Percentiles rank a stretch among this genome's conserved stretches.
Evolutionary conservation across 2,113 vertebrate genomes (phyloP).

Genomic region (Kryptolebias marmoratus): DNA sequence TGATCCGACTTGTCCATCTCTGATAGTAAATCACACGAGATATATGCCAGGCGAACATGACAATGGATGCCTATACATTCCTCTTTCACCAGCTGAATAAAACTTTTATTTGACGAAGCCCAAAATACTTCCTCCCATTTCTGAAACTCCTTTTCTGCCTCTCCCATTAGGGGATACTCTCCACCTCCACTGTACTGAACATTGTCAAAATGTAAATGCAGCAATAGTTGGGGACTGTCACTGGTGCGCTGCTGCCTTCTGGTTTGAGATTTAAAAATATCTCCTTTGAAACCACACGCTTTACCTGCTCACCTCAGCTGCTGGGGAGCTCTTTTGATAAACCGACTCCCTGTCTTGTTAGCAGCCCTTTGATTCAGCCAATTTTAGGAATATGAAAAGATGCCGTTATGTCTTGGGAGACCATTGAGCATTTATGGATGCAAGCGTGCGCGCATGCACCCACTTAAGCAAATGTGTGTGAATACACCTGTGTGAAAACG

Average conservation of each 20-base stretch:
- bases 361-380: constrained; percentile 65
- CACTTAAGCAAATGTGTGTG: constrained; percentile 9
- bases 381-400: constrained; percentile 55
- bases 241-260: constrained; percentile 43
- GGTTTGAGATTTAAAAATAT: constrained; percentile 61
- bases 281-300: constrained; percentile 62
- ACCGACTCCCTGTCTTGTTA: constrained; percentile 49
- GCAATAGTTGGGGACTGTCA: constrained; percentile 25
- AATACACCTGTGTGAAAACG: constrained; percentile 8
- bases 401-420: constrained; percentile 37
- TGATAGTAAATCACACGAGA: too few relatives aligned
- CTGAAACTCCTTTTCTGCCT: constrained; percentile 12
- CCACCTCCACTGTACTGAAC: constrained; percentile 25
- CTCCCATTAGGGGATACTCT: constrained; percentile 7
- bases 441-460: constrained; percentile 8
- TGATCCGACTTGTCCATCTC: too few relatives aligned
- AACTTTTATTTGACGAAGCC: constrained; percentile 2
- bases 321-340: constrained; percentile 55
- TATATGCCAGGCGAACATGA: not conserved
- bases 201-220: constrained; percentile 29
- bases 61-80: not conserved
- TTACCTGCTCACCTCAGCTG: constrained; percentile 62
- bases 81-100: not conserved
- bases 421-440: constrained; percentile 31
- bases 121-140: constrained; percentile 26